Base-by-base conservation (phyloP, 2,797 vertebrate species). In the Girardinus metallicus region DNA sequence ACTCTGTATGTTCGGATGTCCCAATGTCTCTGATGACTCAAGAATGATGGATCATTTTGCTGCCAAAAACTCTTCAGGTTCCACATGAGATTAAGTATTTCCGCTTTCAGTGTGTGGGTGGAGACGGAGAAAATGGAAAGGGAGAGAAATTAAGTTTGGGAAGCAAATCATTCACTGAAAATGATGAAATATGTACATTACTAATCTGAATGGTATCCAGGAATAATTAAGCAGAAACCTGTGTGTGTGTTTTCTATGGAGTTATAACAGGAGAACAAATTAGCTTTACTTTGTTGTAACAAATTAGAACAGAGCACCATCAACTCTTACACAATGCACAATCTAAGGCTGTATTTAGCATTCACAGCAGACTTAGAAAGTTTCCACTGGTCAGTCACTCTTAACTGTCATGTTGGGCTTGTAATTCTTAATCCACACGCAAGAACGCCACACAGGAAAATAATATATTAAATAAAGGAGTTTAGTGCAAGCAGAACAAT, bases 21-120 rank as follows among this genome's bases (percentile, higher is more conserved):
- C 72, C 71, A 72, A 43, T 78, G 72, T 79, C 80, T 57, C 64
- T 70, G 74, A 80, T 81, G 81, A 86, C 70, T 91, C 75, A 74
- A 78, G 74, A 68, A 81, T 77, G 83, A 87, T 86, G 82, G 82
- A 85, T 89, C 26, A 60, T 76, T 85, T 88, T 79, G 76, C 73
- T 88, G 85, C 87, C 85, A 87, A 83, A 83, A 80, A 83, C 46
- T 79, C 73, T 78, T 84, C 70, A 73, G 74, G 13, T 80, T 78
- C 47, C n/a, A 21, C 71, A 78, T 36, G 60, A 83, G 76, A 75
- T 57, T 74, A 83, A 81, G 36, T 73, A 80, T 74, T 78, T 78
- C 41, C 76, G 79, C 74, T 78, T 79, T 84, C 36, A 53, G 62
- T 70, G 31, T 51, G 83, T 86, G 86, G 83, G 83, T 2, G 44